These are phyloP conservation scores for Hemithea aestivaria DNA, from an alignment of 2,888 invertebrate species.

Conservation along the genomic window DNA sequence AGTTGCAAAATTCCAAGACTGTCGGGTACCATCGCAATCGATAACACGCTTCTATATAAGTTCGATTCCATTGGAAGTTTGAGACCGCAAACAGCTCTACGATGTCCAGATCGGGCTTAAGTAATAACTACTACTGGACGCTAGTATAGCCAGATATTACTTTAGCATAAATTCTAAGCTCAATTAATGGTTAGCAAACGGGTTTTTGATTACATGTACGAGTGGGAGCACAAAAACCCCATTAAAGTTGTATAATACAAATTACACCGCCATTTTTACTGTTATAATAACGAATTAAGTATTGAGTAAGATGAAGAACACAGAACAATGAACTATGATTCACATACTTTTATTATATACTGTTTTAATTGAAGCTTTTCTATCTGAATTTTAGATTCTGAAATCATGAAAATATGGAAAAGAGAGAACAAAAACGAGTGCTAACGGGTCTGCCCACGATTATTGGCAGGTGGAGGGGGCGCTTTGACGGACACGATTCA, in stretches of 20 bases:
- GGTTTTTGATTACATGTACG: too few relatives aligned
- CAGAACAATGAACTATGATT: too few relatives aligned
- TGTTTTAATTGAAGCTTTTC: too few relatives aligned
- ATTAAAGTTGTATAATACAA: too few relatives aligned
- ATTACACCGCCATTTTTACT: too few relatives aligned
- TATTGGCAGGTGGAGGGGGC: slow-evolving; percentile 53
- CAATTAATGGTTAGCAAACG: slow-evolving; percentile 3
- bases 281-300: too few relatives aligned
- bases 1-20: slow-evolving; percentile 17
- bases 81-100: slow-evolving; percentile 54
- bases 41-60: slow-evolving; percentile 13
- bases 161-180: slow-evolving; percentile 8
- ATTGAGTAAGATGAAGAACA: too few relatives aligned
- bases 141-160: slow-evolving; percentile 11
- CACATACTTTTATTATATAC: too few relatives aligned
- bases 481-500: slow-evolving; percentile 70
- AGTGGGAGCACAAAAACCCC: too few relatives aligned
- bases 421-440: slow-evolving; percentile 13
- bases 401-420: slow-evolving; percentile 19
- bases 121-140: slow-evolving; percentile 4
- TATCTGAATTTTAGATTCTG: too few relatives aligned
- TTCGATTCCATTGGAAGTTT: slow-evolving; percentile 48
- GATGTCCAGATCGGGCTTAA: slow-evolving; percentile 10
- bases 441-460: slow-evolving; percentile 39
- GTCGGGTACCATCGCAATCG: slow-evolving; percentile 12